phyloP scores from a whole-genome alignment of 2,797 vertebrate genomes.

The Falco naumanni region DNA sequence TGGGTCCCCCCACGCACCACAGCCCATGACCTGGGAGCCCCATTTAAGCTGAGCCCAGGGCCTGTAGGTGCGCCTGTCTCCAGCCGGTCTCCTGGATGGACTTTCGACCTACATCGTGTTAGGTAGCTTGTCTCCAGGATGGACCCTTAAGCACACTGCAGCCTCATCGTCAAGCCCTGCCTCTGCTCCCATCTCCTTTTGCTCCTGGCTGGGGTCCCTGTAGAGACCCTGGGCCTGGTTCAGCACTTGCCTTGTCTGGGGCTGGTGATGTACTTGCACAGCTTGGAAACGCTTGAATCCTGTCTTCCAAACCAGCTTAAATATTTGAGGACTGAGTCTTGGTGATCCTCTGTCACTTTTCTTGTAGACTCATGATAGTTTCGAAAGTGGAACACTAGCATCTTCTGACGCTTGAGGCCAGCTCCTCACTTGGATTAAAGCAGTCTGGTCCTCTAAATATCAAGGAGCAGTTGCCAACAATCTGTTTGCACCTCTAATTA shows the following conservation, averaged over 20 bases:
- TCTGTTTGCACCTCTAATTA: slow-evolving; percentile 57
- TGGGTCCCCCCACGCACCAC: not conserved
- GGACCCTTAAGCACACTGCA: not conserved
- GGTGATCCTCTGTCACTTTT: not conserved
- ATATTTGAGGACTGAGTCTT: not conserved
- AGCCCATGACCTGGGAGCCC: not conserved
- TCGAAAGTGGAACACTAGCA: not conserved
- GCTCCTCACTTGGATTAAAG: not conserved
- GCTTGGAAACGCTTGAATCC: not conserved
- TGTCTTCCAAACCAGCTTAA: not conserved
- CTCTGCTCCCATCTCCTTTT: not conserved
- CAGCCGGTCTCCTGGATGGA: not conserved
- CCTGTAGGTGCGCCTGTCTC: not conserved
- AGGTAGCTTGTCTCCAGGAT: not conserved
- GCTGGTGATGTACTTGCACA: not conserved
- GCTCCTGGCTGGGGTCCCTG: not conserved
- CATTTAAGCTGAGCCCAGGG: not conserved
- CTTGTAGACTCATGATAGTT: not conserved
- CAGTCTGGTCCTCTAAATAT: slow-evolving; percentile 39
- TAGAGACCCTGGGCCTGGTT: not conserved
- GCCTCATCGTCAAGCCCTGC: not conserved
- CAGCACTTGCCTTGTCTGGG: not conserved
- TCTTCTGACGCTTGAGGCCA: not conserved
- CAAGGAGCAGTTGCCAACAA: slow-evolving; percentile 25
- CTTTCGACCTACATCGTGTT: rapidly evolving